Percentiles rank a stretch among this genome's conserved stretches.
phyloP scores from a whole-genome alignment of 2,113 vertebrate species.

The Clupea harengus region DNA sequence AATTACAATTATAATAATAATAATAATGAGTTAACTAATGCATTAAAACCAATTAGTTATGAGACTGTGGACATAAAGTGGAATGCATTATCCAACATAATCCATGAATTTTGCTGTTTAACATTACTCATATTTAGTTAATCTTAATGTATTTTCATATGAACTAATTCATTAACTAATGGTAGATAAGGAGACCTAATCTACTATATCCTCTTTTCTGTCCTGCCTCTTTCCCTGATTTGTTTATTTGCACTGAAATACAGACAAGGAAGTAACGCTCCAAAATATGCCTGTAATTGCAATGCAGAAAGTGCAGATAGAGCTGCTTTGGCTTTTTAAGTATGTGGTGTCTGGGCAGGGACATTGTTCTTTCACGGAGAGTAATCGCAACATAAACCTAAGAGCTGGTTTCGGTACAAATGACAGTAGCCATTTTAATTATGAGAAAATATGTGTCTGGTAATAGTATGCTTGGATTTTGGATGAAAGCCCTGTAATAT shows the following conservation, averaged over 20 bases:
- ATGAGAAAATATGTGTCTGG: conserved; percentile 5
- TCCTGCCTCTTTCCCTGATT: background rate
- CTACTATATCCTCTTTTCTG: background rate
- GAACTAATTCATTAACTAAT: background rate
- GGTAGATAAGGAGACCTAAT: background rate
- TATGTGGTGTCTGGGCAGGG: background rate
- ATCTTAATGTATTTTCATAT: background rate
- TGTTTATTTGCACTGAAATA: background rate
- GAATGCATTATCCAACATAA: background rate
- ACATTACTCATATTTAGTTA: background rate
- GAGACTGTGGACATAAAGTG: background rate
- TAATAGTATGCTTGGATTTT: background rate
- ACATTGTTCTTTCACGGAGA: background rate
- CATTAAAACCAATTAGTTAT: background rate
- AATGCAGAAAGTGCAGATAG: background rate
- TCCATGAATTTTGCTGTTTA: background rate
- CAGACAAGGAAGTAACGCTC: background rate
- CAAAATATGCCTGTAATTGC: background rate
- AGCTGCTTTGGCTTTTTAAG: background rate
- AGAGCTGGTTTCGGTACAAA: background rate
- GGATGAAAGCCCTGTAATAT: background rate
- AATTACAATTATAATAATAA: background rate
- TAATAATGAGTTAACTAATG: background rate
- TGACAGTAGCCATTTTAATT: background rate
- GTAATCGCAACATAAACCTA: background rate